Conservation (phyloP, 1,140 invertebrate species). For the Oncopodura yosiiana region DNA sequence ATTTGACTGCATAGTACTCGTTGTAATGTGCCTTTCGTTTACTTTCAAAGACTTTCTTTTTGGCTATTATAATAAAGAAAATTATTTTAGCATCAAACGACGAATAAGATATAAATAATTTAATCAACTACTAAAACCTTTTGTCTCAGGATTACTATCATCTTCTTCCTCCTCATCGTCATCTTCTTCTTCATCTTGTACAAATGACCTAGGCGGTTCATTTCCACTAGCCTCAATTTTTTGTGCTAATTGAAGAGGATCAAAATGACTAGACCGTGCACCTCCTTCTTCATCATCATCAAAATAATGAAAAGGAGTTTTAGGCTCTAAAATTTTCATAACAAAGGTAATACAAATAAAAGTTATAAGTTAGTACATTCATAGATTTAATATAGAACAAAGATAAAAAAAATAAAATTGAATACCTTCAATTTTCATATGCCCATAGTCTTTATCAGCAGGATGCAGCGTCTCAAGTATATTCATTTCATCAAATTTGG, state of each 20-base stretch:
- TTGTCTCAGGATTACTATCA: constrained; percentile 34
- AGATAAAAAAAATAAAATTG: not conserved
- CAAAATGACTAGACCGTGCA: too few species aligned
- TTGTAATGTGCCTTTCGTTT: constrained; percentile 95
- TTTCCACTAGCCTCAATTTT: constrained; percentile 52
- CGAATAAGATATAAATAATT: too few species aligned
- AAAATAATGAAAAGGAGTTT: constrained; percentile 84
- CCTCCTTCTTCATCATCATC: constrained; percentile 56
- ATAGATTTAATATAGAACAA: too few species aligned
- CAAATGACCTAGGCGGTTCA: constrained; percentile 54
- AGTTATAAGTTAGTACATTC: not conserved
- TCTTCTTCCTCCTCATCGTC: constrained; percentile 52
- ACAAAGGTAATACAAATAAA: constrained; percentile 40
- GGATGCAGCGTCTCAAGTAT: constrained; percentile 97
- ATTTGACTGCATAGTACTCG: constrained; percentile 85
- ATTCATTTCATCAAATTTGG: constrained; percentile 99
- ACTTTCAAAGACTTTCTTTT: constrained; percentile 68
- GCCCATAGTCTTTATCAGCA: constrained; percentile 93
- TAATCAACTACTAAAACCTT: constrained; percentile 5
- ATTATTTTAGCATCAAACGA: not conserved
- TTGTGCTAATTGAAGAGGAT: too few species aligned
- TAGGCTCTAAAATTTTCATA: constrained; percentile 98
- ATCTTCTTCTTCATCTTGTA: constrained; percentile 47
- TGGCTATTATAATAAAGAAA: constrained; percentile 45
- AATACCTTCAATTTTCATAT: not conserved